phyloP scores from a whole-genome alignment of 2,888 invertebrate genomes.

The Machimus atricapillus region DNA sequence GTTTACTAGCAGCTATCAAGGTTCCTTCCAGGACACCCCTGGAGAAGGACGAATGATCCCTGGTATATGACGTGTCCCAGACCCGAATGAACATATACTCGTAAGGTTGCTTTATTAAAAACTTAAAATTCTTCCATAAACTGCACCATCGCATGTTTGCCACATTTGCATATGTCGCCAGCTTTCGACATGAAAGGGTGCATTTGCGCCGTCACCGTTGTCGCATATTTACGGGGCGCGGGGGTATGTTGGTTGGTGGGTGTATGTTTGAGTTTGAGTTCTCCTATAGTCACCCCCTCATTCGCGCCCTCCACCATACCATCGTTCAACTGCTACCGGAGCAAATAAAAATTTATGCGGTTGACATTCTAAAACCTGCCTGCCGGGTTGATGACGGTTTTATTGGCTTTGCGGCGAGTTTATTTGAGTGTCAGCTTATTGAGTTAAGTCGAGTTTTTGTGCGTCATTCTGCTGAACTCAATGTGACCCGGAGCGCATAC shows the following conservation, averaged over 20 bases:
- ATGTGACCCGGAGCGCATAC: neutral
- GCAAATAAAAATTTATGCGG: constrained; percentile 40
- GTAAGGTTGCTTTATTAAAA: constrained; percentile 19
- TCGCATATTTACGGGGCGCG: neutral
- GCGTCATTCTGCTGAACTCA: neutral
- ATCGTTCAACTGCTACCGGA: neutral
- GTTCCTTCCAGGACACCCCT: neutral
- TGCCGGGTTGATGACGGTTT: constrained; percentile 42
- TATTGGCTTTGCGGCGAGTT: constrained; percentile 43
- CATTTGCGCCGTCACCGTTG: constrained; percentile 36
- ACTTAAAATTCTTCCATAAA: constrained; percentile 3
- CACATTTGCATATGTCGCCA: constrained; percentile 43
- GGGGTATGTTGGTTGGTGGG: neutral
- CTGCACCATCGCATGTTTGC: constrained; percentile 12
- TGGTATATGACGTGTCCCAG: neutral
- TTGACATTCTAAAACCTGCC: constrained; percentile 19
- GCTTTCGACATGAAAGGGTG: constrained; percentile 42
- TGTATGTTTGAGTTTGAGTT: neutral
- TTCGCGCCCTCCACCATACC: neutral
- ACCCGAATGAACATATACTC: neutral
- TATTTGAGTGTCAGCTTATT: constrained; percentile 38
- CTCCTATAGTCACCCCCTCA: neutral
- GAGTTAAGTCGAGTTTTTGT: constrained; percentile 37
- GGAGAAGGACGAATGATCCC: neutral
- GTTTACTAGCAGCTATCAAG: neutral